Evolutionary conservation across 2,888 invertebrate genomes (phyloP), one percentile per base, ranked within the genome.

Genomic region (Xylota segnis): DNA sequence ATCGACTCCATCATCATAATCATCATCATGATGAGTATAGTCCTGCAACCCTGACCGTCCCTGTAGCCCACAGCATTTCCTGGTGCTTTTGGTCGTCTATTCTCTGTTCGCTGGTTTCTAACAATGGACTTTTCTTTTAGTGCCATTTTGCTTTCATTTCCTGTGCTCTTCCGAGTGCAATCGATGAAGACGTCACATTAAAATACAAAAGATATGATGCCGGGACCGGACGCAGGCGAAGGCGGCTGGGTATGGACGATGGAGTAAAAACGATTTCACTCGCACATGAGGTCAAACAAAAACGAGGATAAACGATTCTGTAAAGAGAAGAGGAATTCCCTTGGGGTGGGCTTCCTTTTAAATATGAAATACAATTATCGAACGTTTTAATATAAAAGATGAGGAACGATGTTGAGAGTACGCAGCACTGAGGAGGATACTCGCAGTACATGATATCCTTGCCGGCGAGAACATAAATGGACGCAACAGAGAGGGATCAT

Each of bases 131-230:
- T 45, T 65, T 56, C 75, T 75, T 66, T 75, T 47, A 66, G 75
- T 75, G 65, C 45, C 54, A 75, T 75, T 75, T 75, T 75, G 56
- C 45, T 66, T 75, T 75, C 65, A 75, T 75, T 75, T 75, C 75
- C 75, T 61, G 74, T 74, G 52, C 61, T 56, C 56, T 56, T 75
- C 56, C 56, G 47, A 65, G 56, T 75, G 75, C 56, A 75, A 75
- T 75, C 75, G 65, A 66, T 66, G 75, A 66, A 75, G 65, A 75
- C 65, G 47, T 75, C 75, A 34, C 75, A 75, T 75, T 75, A 65
- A 56, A 43, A 18, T 34, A 75, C 34, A 75, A 75, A 63, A 43
- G 75, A 45, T 18, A 74, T 54, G 40, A 59, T 47, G 29, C 23
- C 45, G 5, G 23, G 43, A 45, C 58, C 34, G 43, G 47, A 27